phyloP scores from a whole-genome alignment of 2,888 invertebrate genomes.

The Eupithecia pulchellata region DNA sequence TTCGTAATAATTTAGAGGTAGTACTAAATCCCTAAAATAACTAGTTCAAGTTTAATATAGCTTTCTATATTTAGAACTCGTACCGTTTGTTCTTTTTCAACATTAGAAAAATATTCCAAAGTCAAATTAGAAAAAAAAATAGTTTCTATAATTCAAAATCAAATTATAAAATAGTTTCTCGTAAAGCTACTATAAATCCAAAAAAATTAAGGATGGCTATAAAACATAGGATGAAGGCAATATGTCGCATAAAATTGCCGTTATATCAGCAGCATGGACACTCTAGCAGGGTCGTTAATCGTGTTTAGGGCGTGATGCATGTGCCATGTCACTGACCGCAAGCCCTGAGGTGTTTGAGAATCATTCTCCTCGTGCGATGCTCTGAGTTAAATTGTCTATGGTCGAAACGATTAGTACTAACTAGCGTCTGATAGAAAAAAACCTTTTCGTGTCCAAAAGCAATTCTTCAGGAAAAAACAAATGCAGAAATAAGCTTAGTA shows the following conservation, averaged over 20 bases:
- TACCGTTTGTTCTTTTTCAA: too few species aligned
- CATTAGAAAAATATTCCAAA: too few species aligned
- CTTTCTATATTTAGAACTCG: too few species aligned
- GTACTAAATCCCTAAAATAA: background rate
- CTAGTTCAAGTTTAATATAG: background rate
- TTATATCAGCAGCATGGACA: slow-evolving; percentile 40
- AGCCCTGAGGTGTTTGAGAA: slow-evolving; percentile 52
- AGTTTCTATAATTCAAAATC: too few species aligned
- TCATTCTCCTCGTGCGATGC: slow-evolving; percentile 25
- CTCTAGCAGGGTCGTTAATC: slow-evolving; percentile 65
- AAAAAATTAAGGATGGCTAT: background rate
- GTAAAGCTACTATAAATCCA: background rate
- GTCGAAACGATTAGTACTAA: background rate
- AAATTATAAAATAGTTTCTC: background rate
- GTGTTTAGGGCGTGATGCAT: slow-evolving; percentile 70
- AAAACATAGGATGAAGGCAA: background rate
- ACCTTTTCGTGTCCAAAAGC: too few species aligned
- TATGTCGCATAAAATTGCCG: slow-evolving; percentile 1
- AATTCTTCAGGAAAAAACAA: background rate
- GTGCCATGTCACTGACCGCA: slow-evolving; percentile 67
- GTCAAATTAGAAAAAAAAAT: too few species aligned
- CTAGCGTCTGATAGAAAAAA: background rate
- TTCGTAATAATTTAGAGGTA: background rate
- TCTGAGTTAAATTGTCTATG: background rate
- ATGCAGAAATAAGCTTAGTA: background rate